Conservation (phyloP, 1,140 invertebrate species). For the Tigriopus japonicus region DNA sequence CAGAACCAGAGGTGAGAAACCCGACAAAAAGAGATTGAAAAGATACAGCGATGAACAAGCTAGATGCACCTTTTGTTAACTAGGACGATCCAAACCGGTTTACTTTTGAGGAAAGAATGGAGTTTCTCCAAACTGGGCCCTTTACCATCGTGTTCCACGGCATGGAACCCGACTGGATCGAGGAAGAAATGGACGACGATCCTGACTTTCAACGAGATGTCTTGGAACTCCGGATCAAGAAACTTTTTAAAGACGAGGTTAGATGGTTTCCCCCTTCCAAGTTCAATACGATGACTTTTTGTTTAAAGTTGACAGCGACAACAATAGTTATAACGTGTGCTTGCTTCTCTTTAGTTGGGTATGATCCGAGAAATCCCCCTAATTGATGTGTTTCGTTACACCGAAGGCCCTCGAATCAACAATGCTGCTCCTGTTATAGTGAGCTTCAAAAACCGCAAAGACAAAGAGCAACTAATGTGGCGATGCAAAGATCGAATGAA, state of each 20-base stretch:
- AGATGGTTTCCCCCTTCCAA: background rate
- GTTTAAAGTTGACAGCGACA: no score
- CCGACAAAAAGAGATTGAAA: no score
- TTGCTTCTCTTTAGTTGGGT: background rate
- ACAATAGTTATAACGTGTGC: background rate
- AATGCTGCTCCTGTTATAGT: background rate
- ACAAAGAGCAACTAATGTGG: background rate
- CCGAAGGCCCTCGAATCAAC: background rate
- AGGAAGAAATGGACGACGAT: conserved; percentile 7
- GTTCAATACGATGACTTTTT: no score
- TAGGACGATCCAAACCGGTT: background rate
- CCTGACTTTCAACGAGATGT: background rate
- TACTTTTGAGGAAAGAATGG: background rate
- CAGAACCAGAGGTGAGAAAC: no score
- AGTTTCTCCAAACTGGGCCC: background rate
- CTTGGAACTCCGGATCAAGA: background rate
- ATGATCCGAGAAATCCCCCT: background rate
- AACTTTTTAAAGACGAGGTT: background rate
- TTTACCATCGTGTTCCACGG: conserved; percentile 4
- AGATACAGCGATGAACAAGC: no score
- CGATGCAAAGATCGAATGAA: background rate
- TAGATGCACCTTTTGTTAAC: no score
- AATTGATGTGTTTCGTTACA: background rate
- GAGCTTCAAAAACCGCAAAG: conserved; percentile 1
- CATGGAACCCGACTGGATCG: conserved; percentile 3